Conservation (phyloP, 2,888 invertebrate genomes). For the Netelia fuscicornis region DNA sequence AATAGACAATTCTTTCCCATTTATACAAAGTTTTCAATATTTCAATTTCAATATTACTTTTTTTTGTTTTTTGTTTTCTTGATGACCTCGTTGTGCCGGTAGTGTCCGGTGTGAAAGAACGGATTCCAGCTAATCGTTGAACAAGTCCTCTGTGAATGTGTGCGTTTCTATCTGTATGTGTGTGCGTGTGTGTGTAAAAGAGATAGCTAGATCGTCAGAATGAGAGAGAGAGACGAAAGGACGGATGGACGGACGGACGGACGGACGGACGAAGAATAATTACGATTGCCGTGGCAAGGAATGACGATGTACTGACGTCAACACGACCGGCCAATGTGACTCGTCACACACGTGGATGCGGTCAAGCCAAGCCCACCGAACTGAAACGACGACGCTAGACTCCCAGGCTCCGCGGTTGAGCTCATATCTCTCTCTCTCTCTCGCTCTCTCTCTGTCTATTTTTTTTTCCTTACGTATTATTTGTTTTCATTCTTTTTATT, state of each 20-base stretch:
- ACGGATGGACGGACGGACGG: too few species aligned
- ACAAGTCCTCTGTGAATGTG: not conserved
- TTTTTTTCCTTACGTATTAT: constrained; percentile 8
- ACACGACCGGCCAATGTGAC: constrained; percentile 42
- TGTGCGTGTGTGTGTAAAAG: not conserved
- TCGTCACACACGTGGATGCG: constrained; percentile 61
- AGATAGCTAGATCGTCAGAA: too few species aligned
- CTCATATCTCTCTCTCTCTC: not conserved
- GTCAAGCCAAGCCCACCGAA: constrained; percentile 31
- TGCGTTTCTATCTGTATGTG: not conserved
- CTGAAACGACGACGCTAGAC: constrained; percentile 18
- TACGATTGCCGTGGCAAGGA: constrained; percentile 53
- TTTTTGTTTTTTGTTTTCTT: not conserved
- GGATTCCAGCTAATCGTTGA: constrained; percentile 35
- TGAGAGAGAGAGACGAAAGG: too few species aligned
- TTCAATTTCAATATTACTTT: not conserved
- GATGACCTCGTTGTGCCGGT: constrained; percentile 45
- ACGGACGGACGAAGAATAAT: constrained; percentile 30
- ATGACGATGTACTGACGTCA: constrained; percentile 64
- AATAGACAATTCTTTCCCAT: too few species aligned
- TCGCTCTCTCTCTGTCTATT: not conserved
- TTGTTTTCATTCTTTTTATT: not conserved
- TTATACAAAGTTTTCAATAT: not conserved
- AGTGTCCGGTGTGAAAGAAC: constrained; percentile 46
- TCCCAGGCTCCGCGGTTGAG: constrained; percentile 23